Evolutionary conservation across 2,113 vertebrate species (phyloP), one percentile per base, ranked within the genome.

Genomic region (Nibea coibor): DNA sequence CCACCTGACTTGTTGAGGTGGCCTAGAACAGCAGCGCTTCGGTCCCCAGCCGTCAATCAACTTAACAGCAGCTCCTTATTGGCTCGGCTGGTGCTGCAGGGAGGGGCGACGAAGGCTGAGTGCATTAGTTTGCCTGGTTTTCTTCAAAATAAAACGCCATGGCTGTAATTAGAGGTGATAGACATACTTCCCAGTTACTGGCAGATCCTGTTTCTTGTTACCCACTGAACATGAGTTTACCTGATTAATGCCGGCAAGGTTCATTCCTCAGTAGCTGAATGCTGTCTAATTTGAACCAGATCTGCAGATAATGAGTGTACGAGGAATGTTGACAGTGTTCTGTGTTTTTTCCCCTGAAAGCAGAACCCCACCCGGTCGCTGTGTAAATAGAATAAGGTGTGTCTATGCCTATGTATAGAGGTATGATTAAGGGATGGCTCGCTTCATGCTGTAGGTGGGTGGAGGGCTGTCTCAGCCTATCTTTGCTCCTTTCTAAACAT

Each of bases 31-130:
- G 77, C 57, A 58, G 42, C n/a, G 57, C 56, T 31, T 65, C n/a
- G 45, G 39, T 26, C 66, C 35, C 51, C 56, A 45, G 66, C 80
- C 72, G 80, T 88, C 86, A 81, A 1, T 88, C 84, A 82, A 14
- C 24, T 10, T 22, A 11, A 39, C 17, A 0, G 17, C 47, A 26
- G 42, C 20, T 35, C 24, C 69, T n/a, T n/a, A 85, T 78, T 84
- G 84, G 89, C 75, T 75, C 19, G 0, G 61, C 39, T 22, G 56
- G 35, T 85, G 54, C 83, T 69, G 87, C 86, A 87, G 86, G 86
- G 84, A 71, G 89, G 75, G 54, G 70, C 28, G 2, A 43, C 7
- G n/a, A 15, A 22, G 56, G 50, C 50, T 2, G 39, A 43, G 31
- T 43, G 39, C 59, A 50, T n/a, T 54, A 62, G 48, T 54, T 67